Percentiles rank a stretch among this genome's conserved stretches.
Evolutionary conservation across 2,797 vertebrate species (phyloP).

Genomic region (Betta splendens): DNA sequence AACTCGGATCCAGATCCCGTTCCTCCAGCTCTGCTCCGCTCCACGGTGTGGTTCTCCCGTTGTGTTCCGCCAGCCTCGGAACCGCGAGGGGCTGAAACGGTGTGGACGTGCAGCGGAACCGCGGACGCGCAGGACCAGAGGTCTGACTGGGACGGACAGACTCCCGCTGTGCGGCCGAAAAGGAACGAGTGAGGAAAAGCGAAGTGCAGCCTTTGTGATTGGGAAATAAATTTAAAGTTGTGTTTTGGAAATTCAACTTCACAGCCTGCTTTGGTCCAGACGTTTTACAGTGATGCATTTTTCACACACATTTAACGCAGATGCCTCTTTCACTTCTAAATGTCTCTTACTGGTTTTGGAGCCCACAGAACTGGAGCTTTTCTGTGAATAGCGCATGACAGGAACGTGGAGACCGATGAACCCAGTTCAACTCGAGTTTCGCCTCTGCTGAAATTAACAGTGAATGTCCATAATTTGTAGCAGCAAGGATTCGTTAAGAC

Average conservation of each 20-base stretch:
- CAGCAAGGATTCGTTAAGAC: neutral
- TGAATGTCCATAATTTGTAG: neutral
- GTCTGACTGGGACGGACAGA: constrained; percentile 26
- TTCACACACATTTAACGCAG: too few relatives aligned
- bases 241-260: too few relatives aligned
- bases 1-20: constrained; percentile 64
- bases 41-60: constrained; percentile 10
- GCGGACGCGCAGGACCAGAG: constrained; percentile 26
- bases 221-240: too few relatives aligned
- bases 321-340: too few relatives aligned
- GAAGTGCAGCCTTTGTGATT: too few relatives aligned
- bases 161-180: too few relatives aligned
- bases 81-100: neutral
- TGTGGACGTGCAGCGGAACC: constrained; percentile 24
- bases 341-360: too few relatives aligned
- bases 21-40: constrained; percentile 48
- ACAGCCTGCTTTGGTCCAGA: too few relatives aligned
- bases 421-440: neutral
- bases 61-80: constrained; percentile 4
- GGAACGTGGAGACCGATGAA: constrained; percentile 4
- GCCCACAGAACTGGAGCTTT: constrained; percentile 6
- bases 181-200: too few relatives aligned
- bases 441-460: constrained; percentile 2
- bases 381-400: constrained; percentile 21
- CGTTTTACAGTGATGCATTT: too few relatives aligned